These are phyloP conservation scores for Marmota monax DNA, from an alignment of 2,113 vertebrate genomes.

Conservation along the genomic window DNA sequence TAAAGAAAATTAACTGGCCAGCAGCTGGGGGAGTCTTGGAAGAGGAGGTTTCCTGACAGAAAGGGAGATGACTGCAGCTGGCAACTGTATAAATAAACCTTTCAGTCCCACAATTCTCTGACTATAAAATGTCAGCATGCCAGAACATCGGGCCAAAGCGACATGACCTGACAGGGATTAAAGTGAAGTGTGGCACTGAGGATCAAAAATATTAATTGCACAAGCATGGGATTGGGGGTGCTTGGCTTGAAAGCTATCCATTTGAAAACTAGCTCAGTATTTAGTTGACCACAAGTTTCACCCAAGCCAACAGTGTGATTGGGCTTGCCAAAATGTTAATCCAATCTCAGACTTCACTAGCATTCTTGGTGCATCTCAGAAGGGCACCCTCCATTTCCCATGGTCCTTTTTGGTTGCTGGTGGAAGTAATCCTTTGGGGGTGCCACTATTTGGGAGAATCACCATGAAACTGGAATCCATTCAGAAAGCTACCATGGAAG, in stretches of 20 bases:
- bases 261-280: conserved; percentile 48
- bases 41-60: background rate
- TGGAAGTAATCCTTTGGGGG: background rate
- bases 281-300: conserved; percentile 35
- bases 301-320: background rate
- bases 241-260: conserved; percentile 1
- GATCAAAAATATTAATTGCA: background rate
- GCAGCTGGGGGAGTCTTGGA: background rate
- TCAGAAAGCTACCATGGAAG: conserved; percentile 19
- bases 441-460: background rate
- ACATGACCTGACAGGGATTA: conserved; percentile 26
- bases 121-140: conserved; percentile 10
- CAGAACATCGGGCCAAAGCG: background rate
- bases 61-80: conserved; percentile 8
- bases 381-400: background rate
- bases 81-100: background rate
- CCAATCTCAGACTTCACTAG: background rate
- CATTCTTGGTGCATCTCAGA: background rate
- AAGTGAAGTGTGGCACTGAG: background rate
- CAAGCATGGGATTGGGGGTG: background rate
- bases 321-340: background rate
- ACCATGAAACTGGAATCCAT: background rate
- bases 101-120: background rate
- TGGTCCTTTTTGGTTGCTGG: background rate
- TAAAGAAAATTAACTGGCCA: background rate